Percentiles rank a stretch among this genome's conserved stretches.
These are phyloP conservation scores for Polymixis lichenea DNA, from an alignment of 2,888 invertebrate genomes.

Conservation along the genomic window DNA sequence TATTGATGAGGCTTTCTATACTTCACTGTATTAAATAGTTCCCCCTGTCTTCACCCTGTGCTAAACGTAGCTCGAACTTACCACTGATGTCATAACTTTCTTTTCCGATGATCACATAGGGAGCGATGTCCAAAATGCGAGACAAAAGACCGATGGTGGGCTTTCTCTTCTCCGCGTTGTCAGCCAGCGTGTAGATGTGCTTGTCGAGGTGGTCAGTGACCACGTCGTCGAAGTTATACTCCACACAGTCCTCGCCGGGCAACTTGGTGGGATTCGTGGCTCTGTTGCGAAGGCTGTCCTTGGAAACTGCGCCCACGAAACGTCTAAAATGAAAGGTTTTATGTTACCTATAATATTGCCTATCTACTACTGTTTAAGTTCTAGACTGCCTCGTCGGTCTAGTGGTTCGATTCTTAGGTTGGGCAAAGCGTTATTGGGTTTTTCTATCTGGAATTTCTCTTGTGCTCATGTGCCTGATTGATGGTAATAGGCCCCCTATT, in stretches of 20 bases:
- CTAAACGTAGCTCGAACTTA: conserved; percentile 17
- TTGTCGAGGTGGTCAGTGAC: conserved; percentile 90
- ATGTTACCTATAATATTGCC: not conserved
- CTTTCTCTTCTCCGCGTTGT: conserved; percentile 61
- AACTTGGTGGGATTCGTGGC: conserved; percentile 69
- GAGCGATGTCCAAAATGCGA: conserved; percentile 93
- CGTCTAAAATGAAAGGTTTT: conserved; percentile 47
- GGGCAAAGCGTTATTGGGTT: too few relatives aligned
- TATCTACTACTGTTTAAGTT: not conserved
- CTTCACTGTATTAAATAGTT: not conserved
- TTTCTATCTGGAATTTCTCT: too few relatives aligned
- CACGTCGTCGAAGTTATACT: conserved; percentile 83
- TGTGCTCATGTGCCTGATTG: too few relatives aligned
- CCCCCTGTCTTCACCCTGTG: not conserved
- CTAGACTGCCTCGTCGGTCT: too few relatives aligned
- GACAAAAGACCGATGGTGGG: conserved; percentile 93
- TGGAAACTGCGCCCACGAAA: conserved; percentile 70
- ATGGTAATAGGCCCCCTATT: too few relatives aligned
- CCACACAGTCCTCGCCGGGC: conserved; percentile 79
- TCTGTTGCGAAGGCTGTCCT: conserved; percentile 89
- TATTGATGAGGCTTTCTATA: not conserved
- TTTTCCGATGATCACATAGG: conserved; percentile 92
- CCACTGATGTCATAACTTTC: conserved; percentile 43
- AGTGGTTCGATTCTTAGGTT: too few relatives aligned
- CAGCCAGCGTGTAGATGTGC: conserved; percentile 91